Evolutionary conservation across 2,797 vertebrate species (phyloP).

Genomic region (Adrianichthys oophorus): DNA sequence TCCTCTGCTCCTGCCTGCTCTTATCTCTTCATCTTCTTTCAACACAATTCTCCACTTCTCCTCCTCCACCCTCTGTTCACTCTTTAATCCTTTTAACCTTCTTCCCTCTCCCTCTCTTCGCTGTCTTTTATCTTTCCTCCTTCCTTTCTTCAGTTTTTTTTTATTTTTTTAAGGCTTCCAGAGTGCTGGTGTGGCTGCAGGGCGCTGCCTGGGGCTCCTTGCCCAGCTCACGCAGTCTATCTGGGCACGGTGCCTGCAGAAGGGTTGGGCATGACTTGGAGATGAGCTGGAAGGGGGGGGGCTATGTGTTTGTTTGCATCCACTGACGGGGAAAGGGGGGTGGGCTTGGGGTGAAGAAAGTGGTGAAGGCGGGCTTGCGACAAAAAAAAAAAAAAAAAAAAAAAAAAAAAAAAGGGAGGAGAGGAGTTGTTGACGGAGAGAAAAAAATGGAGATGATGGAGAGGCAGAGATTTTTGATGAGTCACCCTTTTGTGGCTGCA

Average conservation of each 20-base stretch:
- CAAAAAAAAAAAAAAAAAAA: conserved; percentile 11
- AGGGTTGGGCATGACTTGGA: conserved; percentile 44
- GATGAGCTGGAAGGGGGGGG: conserved; percentile 36
- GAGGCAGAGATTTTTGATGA: conserved; percentile 60
- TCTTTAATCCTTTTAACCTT: conserved; percentile 19
- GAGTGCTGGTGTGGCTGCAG: conserved; percentile 32
- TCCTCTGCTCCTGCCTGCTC: conserved; percentile 49
- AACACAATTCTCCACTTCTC: conserved; percentile 30
- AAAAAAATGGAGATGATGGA: conserved; percentile 22
- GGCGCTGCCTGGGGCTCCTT: conserved; percentile 46
- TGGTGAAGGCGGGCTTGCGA: conserved; percentile 15
- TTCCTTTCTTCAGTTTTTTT: conserved; percentile 24
- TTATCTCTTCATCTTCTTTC: conserved; percentile 62
- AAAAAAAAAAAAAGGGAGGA: conserved; percentile 21
- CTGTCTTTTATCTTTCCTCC: conserved; percentile 1
- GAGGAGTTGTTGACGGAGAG: conserved; percentile 25
- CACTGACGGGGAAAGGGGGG: conserved; percentile 25
- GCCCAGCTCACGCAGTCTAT: conserved; percentile 54
- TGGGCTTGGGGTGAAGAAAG: conserved; percentile 21
- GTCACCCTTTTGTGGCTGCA: conserved; percentile 54
- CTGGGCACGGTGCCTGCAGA: conserved; percentile 59
- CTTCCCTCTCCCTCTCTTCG: not conserved
- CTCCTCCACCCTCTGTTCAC: conserved; percentile 11
- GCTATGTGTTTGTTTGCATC: conserved; percentile 29
- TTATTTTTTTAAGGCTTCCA: conserved; percentile 29